Conservation (phyloP, 2,888 invertebrate species). For the Corythucha ciliata region DNA sequence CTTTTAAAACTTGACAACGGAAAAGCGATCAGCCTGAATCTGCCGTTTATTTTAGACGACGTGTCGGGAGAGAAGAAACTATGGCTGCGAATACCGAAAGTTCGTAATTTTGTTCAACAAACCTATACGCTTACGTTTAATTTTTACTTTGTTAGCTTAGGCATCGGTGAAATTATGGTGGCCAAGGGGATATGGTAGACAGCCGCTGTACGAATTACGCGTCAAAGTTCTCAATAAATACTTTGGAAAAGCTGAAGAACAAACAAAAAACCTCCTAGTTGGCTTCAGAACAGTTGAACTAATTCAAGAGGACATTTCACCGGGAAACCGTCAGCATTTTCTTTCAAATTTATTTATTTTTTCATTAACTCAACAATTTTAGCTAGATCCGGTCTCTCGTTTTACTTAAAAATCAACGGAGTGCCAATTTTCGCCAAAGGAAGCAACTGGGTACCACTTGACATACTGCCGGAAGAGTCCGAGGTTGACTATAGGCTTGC, state of each 20-base stretch:
- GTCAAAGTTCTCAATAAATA: too few relatives aligned
- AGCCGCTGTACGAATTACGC: conserved; percentile 61
- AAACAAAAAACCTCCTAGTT: conserved; percentile 52
- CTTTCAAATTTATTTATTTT: neutral
- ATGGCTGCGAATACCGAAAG: too few relatives aligned
- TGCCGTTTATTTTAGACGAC: too few relatives aligned
- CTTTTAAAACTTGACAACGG: too few relatives aligned
- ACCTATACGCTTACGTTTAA: too few relatives aligned
- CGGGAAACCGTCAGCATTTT: conserved; percentile 7
- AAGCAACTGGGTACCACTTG: conserved; percentile 85
- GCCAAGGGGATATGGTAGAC: conserved; percentile 87
- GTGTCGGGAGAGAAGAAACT: too few relatives aligned
- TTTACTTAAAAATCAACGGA: conserved; percentile 80
- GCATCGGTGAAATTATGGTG: conserved; percentile 80
- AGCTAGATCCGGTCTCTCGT: conserved; percentile 53
- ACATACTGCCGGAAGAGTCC: conserved; percentile 70
- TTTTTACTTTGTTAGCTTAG: too few relatives aligned
- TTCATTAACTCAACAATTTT: neutral
- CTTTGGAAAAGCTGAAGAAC: conserved; percentile 40
- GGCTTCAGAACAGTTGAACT: conserved; percentile 83
- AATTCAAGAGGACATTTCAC: conserved; percentile 43
- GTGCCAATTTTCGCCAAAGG: conserved; percentile 89
- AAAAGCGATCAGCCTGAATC: too few relatives aligned
- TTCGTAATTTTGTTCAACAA: too few relatives aligned
- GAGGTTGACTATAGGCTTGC: conserved; percentile 47